phyloP scores from a whole-genome alignment of 2,797 vertebrate genomes.

The Dromococcyx pavoninus region DNA sequence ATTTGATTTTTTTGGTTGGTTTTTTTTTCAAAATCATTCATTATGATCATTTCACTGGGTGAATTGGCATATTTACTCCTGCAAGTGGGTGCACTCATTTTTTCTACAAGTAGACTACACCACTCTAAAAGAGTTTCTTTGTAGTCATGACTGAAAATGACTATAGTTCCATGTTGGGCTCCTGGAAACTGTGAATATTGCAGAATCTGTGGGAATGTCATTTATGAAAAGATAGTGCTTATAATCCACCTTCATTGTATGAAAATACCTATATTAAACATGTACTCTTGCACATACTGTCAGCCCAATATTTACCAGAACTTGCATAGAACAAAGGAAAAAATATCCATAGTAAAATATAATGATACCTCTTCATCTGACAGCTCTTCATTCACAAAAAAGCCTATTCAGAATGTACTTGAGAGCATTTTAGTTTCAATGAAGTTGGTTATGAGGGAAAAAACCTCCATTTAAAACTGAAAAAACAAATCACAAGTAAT shows the following conservation, averaged over 20 bases:
- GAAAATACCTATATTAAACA: background rate
- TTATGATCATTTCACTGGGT: background rate
- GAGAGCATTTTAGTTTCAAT: background rate
- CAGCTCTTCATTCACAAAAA: background rate
- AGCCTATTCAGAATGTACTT: background rate
- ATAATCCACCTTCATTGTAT: background rate
- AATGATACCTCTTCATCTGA: background rate
- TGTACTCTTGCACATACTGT: background rate
- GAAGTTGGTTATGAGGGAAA: background rate
- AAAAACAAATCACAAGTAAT: background rate
- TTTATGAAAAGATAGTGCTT: background rate
- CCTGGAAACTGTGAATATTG: background rate
- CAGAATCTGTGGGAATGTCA: background rate
- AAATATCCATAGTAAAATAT: background rate
- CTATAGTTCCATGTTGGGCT: background rate
- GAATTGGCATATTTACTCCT: background rate
- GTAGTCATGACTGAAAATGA: background rate
- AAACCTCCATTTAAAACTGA: background rate
- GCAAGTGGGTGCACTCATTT: background rate
- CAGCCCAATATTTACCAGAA: background rate
- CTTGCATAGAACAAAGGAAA: background rate
- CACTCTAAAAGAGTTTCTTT: background rate
- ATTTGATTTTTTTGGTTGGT: too few species aligned
- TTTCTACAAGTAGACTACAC: background rate
- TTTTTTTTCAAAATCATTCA: background rate